Evolutionary conservation across 1,140 invertebrate species (phyloP).

Genomic region (Phthorimaea operculella): DNA sequence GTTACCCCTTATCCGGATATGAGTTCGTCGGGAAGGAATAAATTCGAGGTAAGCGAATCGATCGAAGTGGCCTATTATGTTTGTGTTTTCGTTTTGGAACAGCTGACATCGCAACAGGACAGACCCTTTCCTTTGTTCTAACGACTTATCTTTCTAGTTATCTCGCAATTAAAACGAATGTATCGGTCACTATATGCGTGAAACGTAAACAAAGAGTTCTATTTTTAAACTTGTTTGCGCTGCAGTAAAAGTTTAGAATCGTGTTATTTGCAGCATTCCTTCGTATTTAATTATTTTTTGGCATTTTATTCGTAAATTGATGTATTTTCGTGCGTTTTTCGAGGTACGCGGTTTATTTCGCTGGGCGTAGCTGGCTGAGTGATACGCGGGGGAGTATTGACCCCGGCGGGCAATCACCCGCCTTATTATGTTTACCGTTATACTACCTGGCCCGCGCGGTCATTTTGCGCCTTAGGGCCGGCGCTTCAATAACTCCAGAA

Average conservation of each 20-base stretch:
- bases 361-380: background rate
- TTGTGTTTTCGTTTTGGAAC: constrained; percentile 61
- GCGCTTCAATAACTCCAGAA: no score
- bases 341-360: background rate
- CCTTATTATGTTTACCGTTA: background rate
- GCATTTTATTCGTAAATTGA: no score
- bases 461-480: background rate
- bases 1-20: constrained; percentile 61
- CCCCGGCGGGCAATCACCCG: background rate
- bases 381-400: background rate
- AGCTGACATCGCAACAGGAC: constrained; percentile 49
- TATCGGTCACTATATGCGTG: background rate
- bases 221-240: background rate
- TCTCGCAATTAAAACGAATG: background rate
- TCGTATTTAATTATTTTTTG: no score
- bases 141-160: background rate
- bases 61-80: constrained; percentile 41
- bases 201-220: constrained; percentile 4
- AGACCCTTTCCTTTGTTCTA: constrained; percentile 34
- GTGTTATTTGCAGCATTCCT: no score
- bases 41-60: constrained; percentile 67
- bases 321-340: background rate
- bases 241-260: no score
- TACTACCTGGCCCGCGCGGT: background rate
- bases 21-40: constrained; percentile 70